phyloP scores from a whole-genome alignment of 2,797 vertebrate genomes.

The Oreortyx pictus region DNA sequence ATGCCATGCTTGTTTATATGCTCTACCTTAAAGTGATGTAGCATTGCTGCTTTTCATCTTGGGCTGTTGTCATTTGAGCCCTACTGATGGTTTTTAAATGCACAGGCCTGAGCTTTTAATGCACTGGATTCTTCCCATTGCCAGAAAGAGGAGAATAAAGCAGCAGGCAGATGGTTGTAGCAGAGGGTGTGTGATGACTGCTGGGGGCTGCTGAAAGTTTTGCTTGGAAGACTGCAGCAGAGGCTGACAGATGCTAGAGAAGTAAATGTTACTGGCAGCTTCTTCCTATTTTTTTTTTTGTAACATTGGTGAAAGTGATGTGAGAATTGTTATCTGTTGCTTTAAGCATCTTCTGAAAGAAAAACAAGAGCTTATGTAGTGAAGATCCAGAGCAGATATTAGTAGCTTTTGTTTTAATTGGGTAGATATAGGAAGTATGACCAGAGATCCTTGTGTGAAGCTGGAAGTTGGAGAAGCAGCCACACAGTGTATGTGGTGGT shows the following conservation, averaged over 20 bases:
- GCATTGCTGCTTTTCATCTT: background rate
- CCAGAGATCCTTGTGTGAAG: background rate
- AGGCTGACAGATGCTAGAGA: background rate
- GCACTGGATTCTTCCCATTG: background rate
- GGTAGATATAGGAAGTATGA: background rate
- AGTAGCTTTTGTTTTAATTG: background rate
- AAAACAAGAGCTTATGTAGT: background rate
- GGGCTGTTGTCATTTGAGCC: background rate
- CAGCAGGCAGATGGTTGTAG: background rate
- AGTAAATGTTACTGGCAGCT: background rate
- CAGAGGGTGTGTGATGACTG: background rate
- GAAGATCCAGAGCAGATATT: no score
- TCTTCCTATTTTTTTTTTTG: background rate
- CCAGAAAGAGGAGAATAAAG: background rate
- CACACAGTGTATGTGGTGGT: background rate
- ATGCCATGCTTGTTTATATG: background rate
- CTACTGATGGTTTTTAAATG: background rate
- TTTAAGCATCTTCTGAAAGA: background rate
- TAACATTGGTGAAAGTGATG: background rate
- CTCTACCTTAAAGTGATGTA: background rate
- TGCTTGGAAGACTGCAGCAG: background rate
- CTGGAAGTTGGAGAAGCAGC: background rate
- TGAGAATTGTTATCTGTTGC: background rate
- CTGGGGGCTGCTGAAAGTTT: slow-evolving; percentile 4
- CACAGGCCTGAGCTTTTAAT: background rate